Evolutionary conservation across 2,888 invertebrate genomes (phyloP).

Genomic region (Autographa pulchrina): DNA sequence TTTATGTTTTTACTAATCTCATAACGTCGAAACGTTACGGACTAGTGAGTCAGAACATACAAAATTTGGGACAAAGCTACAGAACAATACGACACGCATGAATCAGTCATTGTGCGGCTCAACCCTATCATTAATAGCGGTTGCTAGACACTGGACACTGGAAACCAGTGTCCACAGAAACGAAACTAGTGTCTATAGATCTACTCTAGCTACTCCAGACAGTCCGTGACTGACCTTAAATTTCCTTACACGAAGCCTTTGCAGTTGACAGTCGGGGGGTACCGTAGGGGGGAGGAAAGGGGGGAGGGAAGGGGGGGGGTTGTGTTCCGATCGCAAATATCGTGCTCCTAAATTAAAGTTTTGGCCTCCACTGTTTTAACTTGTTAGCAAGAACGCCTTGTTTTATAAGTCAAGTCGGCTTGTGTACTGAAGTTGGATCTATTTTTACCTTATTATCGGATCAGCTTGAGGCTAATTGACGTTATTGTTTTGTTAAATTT

Average conservation of each 20-base stretch:
- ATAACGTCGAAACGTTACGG: background rate
- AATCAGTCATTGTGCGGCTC: background rate
- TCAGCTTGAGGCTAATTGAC: background rate
- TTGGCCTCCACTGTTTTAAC: conserved; percentile 72
- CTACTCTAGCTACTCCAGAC: conserved; percentile 61
- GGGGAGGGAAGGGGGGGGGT: conserved; percentile 53
- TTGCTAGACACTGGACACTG: background rate
- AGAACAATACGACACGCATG: background rate
- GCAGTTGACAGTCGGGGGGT: conserved; percentile 80
- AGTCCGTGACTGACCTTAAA: conserved; percentile 78
- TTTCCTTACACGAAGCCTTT: conserved; percentile 83
- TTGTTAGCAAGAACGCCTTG: conserved; percentile 70
- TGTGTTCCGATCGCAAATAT: conserved; percentile 78
- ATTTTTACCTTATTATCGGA: conserved; percentile 18
- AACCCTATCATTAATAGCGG: background rate
- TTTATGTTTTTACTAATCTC: background rate
- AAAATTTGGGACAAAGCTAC: background rate
- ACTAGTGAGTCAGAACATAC: background rate
- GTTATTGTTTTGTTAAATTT: background rate
- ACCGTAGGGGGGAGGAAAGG: conserved; percentile 46
- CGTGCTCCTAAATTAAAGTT: conserved; percentile 79
- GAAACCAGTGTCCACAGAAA: conserved; percentile 15
- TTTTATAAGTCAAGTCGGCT: conserved; percentile 42
- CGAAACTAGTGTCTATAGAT: conserved; percentile 52
- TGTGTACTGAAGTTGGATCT: conserved; percentile 24